Conservation (phyloP, 2,113 vertebrate genomes). For the Pomatorhinus ruficollis region DNA sequence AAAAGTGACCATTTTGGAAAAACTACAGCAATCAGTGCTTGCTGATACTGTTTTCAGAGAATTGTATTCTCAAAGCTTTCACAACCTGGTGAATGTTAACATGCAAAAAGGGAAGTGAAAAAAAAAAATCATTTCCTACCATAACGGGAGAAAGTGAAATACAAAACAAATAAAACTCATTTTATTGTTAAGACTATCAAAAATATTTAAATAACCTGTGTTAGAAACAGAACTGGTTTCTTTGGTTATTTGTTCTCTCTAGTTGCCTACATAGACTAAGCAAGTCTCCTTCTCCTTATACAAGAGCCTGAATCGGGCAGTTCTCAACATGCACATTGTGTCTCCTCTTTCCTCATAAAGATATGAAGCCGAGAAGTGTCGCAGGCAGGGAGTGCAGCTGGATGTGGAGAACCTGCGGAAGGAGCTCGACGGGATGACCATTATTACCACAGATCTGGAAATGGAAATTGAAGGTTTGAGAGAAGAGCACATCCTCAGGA, state of each 20-base stretch:
- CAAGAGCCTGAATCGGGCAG: background rate
- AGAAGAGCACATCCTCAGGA: constrained; percentile 81
- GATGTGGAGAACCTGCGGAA: constrained; percentile 78
- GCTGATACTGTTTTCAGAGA: background rate
- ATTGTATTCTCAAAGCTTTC: background rate
- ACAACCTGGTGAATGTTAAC: background rate
- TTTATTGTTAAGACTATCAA: background rate
- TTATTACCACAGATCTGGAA: constrained; percentile 79
- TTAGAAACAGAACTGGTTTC: background rate
- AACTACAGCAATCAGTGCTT: background rate
- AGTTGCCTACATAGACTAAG: background rate
- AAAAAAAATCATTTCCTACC: background rate
- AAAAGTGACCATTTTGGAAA: background rate
- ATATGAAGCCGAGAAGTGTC: constrained; percentile 76
- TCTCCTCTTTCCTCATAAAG: constrained; percentile 47
- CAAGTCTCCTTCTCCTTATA: background rate
- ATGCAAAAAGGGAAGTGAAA: background rate
- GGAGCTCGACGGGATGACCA: constrained; percentile 77
- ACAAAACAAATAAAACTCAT: background rate
- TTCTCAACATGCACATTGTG: background rate
- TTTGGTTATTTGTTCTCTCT: background rate
- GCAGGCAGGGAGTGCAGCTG: constrained; percentile 75
- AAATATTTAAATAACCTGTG: background rate
- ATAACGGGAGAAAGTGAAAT: background rate
- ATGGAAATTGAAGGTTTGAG: constrained; percentile 80